A percentile compares a stretch with the other conserved stretches of the same genome.
Conservation (phyloP, 2,113 vertebrate genomes). For the Heteronetta atricapilla region DNA sequence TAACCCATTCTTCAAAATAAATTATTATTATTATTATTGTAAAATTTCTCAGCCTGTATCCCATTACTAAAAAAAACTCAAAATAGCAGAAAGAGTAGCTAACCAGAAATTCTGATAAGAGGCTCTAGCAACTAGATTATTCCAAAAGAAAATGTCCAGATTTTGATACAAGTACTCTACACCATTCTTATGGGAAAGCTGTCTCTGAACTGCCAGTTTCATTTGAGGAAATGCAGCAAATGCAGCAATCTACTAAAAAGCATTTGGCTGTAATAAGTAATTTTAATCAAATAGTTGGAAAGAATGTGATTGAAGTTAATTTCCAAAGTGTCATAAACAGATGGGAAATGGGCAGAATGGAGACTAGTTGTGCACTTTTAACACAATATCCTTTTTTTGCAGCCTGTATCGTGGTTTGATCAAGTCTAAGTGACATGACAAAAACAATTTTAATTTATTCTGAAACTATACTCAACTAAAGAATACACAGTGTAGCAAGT, state of each 20-base stretch:
- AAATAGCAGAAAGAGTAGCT: not conserved
- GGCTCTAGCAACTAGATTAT: not conserved
- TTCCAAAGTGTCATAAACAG: constrained; percentile 16
- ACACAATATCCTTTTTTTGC: not conserved
- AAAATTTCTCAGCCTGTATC: not conserved
- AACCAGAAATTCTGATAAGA: not conserved
- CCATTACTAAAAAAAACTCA: not conserved
- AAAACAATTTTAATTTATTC: constrained; percentile 64
- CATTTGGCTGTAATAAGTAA: constrained; percentile 37
- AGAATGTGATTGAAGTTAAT: constrained; percentile 40
- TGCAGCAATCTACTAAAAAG: constrained; percentile 57
- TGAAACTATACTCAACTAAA: constrained; percentile 12
- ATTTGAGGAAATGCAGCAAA: constrained; percentile 48
- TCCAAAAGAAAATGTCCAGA: not conserved
- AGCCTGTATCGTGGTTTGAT: constrained; percentile 14
- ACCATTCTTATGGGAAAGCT: constrained; percentile 2
- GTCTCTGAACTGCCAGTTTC: constrained; percentile 20
- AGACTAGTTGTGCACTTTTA: constrained; percentile 7
- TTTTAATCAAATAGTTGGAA: constrained; percentile 64
- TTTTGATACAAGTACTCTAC: not conserved
- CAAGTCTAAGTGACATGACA: constrained; percentile 38
- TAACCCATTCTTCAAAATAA: not conserved
- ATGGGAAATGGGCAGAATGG: constrained; percentile 19
- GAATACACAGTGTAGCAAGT: not conserved
- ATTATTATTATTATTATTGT: not conserved